A percentile compares a stretch with the other conserved stretches of the same genome.
Evolutionary conservation across 2,797 vertebrate species (phyloP).

Genomic region (Spinibarbus caldwelli): DNA sequence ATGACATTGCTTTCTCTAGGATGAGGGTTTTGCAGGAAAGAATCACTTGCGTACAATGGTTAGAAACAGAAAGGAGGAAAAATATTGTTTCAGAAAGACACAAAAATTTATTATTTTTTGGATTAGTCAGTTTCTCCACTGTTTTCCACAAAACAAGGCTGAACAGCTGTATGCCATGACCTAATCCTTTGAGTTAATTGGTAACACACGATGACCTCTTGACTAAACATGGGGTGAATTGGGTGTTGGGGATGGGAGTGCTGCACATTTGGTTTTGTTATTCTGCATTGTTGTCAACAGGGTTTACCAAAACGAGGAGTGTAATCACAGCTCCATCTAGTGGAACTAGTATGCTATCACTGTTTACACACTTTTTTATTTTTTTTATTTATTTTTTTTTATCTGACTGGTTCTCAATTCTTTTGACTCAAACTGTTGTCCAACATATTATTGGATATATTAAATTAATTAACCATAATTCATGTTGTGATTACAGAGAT

Average conservation of each 20-base stretch:
- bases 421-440: not conserved
- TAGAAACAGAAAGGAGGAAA: constrained; percentile 10
- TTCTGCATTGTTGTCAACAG: not conserved
- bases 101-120: not conserved
- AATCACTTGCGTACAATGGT: constrained; percentile 42
- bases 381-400: no score
- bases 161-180: constrained; percentile 67
- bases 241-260: not conserved
- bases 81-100: not conserved
- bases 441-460: not conserved
- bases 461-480: not conserved
- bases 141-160: constrained; percentile 16
- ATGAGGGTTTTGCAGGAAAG: constrained; percentile 34
- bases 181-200: constrained; percentile 68
- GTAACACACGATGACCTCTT: constrained; percentile 69
- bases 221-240: constrained; percentile 47
- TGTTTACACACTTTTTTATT: not conserved
- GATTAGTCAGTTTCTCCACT: no score
- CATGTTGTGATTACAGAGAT: not conserved
- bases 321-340: constrained; percentile 49
- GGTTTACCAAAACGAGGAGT: not conserved
- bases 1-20: constrained; percentile 50
- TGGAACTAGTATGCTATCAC: constrained; percentile 1
- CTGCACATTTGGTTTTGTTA: not conserved
- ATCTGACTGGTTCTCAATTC: no score